These are phyloP conservation scores for Plagodis dolabraria DNA, from an alignment of 2,888 invertebrate genomes.

Conservation along the genomic window DNA sequence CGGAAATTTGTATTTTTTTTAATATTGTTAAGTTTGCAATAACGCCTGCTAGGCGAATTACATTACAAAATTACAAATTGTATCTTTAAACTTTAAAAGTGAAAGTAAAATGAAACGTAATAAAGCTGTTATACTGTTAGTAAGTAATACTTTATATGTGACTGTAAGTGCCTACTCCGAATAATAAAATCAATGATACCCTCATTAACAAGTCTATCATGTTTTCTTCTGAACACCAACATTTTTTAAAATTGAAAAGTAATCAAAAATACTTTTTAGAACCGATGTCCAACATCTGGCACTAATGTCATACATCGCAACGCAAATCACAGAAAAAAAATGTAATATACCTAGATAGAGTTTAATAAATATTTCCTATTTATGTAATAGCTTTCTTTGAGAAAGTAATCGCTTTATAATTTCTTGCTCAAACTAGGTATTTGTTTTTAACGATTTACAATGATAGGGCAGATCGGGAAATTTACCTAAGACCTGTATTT, in stretches of 20 bases:
- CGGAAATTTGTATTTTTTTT: too few species aligned
- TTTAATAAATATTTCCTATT: conserved; percentile 15
- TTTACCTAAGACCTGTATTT: conserved; percentile 13
- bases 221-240: too few species aligned
- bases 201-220: too few species aligned
- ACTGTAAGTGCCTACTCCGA: too few species aligned
- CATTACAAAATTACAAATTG: too few species aligned
- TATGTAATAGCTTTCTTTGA: conserved; percentile 33
- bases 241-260: background rate
- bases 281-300: background rate
- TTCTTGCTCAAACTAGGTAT: conserved; percentile 17
- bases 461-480: conserved; percentile 31
- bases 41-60: too few species aligned
- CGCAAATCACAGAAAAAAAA: conserved; percentile 21
- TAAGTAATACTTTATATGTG: too few species aligned
- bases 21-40: too few species aligned
- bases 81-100: too few species aligned
- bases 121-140: too few species aligned
- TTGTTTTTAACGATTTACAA: conserved; percentile 32
- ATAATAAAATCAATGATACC: too few species aligned
- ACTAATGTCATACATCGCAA: conserved; percentile 36
- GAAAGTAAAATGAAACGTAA: too few species aligned
- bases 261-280: background rate
- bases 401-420: conserved; percentile 34
- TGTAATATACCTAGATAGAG: conserved; percentile 13